Evolutionary conservation across 1,140 invertebrate genomes (phyloP).

Genomic region (Dysdera silvatica): DNA sequence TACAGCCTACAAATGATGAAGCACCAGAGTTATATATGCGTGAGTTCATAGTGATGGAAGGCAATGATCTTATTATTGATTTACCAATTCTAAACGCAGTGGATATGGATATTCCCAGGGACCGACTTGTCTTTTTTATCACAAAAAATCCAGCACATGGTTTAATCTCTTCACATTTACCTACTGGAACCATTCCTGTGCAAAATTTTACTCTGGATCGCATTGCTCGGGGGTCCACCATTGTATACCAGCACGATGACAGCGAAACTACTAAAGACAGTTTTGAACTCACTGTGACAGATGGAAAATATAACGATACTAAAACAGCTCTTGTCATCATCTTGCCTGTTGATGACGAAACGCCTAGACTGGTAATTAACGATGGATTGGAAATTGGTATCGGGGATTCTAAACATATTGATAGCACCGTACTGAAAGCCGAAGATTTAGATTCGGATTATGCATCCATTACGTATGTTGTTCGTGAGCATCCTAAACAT

Average conservation of each 20-base stretch:
- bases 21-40: constrained; percentile 42
- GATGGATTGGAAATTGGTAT: constrained; percentile 43
- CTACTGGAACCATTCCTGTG: constrained; percentile 37
- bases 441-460: constrained; percentile 44
- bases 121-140: constrained; percentile 41
- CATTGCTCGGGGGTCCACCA: constrained; percentile 40
- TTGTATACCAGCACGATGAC: constrained; percentile 46
- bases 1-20: constrained; percentile 46
- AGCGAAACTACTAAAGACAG: constrained; percentile 42
- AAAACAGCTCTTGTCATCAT: constrained; percentile 42
- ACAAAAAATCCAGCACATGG: constrained; percentile 42
- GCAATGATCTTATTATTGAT: constrained; percentile 44
- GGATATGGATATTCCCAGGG: constrained; percentile 44
- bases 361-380: constrained; percentile 43
- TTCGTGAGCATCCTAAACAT: constrained; percentile 40
- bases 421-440: constrained; percentile 41
- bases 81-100: constrained; percentile 43
- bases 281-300: constrained; percentile 42
- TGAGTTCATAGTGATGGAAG: constrained; percentile 46
- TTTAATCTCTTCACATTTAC: constrained; percentile 37
- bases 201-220: constrained; percentile 42
- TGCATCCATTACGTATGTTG: constrained; percentile 39
- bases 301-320: constrained; percentile 41
- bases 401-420: constrained; percentile 41
- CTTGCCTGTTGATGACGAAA: constrained; percentile 46